phyloP scores from a whole-genome alignment of 2,888 invertebrate genomes.

The Fragum whitleyi region DNA sequence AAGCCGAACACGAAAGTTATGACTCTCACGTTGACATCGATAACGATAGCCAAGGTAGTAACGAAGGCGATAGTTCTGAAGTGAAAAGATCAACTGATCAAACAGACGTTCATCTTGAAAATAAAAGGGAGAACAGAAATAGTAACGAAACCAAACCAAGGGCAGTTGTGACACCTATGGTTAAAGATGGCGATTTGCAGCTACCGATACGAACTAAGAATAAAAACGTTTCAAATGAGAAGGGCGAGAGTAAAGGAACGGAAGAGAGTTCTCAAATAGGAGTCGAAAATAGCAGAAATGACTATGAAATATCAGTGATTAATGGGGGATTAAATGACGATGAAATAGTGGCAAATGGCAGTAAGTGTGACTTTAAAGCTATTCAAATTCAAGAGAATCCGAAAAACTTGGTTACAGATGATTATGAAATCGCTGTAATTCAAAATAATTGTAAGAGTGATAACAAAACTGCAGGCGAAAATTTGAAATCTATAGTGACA shows the following conservation, averaged over 20 bases:
- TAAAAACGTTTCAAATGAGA: background rate
- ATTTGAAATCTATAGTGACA: no score
- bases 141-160: background rate
- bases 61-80: background rate
- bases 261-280: background rate
- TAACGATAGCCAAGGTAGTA: background rate
- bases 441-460: background rate
- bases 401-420: background rate
- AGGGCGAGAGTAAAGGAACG: background rate
- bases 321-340: no score
- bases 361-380: background rate
- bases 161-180: background rate
- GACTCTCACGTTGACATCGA: background rate
- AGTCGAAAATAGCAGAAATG: background rate
- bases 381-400: background rate
- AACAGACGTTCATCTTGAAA: background rate
- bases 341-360: no score
- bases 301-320: background rate
- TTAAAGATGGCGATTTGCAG: background rate
- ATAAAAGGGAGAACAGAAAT: background rate
- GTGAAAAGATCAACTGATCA: background rate
- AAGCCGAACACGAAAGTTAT: background rate
- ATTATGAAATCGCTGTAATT: conserved; percentile 10
- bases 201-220: background rate
- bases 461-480: no score